phyloP scores from a whole-genome alignment of 2,888 invertebrate species.

The Metalampra italica region DNA sequence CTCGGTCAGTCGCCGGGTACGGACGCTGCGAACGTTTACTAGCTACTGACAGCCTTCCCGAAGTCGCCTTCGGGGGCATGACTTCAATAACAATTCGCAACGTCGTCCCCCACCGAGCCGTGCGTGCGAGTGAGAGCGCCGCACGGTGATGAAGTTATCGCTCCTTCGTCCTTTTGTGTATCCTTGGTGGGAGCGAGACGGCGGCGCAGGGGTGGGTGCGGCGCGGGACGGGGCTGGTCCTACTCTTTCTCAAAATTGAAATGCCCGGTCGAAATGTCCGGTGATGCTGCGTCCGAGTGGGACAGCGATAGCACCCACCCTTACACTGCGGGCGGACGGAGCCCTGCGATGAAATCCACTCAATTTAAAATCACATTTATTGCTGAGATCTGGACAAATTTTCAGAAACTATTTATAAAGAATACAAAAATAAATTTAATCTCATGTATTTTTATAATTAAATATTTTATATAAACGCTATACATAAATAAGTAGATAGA shows the following conservation, averaged over 20 bases:
- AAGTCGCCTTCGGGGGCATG: conserved; percentile 79
- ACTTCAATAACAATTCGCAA: conserved; percentile 80
- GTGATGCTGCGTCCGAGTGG: conserved; percentile 78
- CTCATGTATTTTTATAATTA: too few species aligned
- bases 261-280: conserved; percentile 80
- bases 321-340: conserved; percentile 74
- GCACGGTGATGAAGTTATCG: conserved; percentile 77
- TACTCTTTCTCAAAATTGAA: conserved; percentile 80
- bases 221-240: conserved; percentile 65
- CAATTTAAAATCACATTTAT: conserved; percentile 68
- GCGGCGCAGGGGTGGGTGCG: conserved; percentile 40
- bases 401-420: too few species aligned
- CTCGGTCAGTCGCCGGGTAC: conserved; percentile 63
- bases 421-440: too few species aligned
- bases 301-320: conserved; percentile 75
- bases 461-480: too few species aligned
- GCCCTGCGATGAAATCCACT: conserved; percentile 69
- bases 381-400: conserved; percentile 8
- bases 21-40: conserved; percentile 74
- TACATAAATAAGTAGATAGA: too few species aligned
- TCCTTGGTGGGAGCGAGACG: conserved; percentile 72
- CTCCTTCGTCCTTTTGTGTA: conserved; percentile 80
- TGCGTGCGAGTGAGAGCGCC: conserved; percentile 71
- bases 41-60: conserved; percentile 78
- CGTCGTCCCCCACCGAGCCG: conserved; percentile 76